A percentile compares a stretch with the other conserved stretches of the same genome.
Evolutionary conservation across 2,888 invertebrate species (phyloP).

Genomic region (Sphecodes monilicornis): DNA sequence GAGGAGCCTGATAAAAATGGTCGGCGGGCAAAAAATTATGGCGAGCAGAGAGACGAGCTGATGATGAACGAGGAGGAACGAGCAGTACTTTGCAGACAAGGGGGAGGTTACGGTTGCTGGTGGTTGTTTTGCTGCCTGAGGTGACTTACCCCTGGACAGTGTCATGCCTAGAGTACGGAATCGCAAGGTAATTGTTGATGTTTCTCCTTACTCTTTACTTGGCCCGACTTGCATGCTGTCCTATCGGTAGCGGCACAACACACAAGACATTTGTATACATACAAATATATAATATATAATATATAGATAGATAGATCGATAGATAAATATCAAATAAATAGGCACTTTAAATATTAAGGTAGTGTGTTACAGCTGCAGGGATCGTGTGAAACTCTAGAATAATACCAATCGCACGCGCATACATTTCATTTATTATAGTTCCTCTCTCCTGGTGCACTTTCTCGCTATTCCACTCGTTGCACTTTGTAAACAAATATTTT

Average conservation of each 20-base stretch:
- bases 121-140: slow-evolving; percentile 79
- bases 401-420: slow-evolving; percentile 23
- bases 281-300: slow-evolving; percentile 62
- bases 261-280: slow-evolving; percentile 83
- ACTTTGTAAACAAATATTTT: not conserved
- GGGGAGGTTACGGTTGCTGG: slow-evolving; percentile 17
- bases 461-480: not conserved
- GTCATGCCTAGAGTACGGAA: slow-evolving; percentile 83
- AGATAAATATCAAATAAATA: slow-evolving; percentile 50
- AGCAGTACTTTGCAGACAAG: slow-evolving; percentile 56
- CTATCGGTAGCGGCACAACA: slow-evolving; percentile 84
- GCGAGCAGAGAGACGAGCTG: slow-evolving; percentile 57
- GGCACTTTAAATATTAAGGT: slow-evolving; percentile 48
- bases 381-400: slow-evolving; percentile 16
- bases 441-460: not conserved
- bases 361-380: slow-evolving; percentile 23
- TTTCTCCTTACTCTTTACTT: slow-evolving; percentile 84
- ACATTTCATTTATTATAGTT: not conserved
- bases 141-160: slow-evolving; percentile 84
- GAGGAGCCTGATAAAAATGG: slow-evolving; percentile 55
- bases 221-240: slow-evolving; percentile 84
- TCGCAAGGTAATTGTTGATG: slow-evolving; percentile 83
- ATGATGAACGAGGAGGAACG: slow-evolving; percentile 67
- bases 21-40: slow-evolving; percentile 47
- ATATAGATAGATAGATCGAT: not conserved